Evolutionary conservation across 2,888 invertebrate genomes (phyloP).

Genomic region (Tryphoninae sp.): DNA sequence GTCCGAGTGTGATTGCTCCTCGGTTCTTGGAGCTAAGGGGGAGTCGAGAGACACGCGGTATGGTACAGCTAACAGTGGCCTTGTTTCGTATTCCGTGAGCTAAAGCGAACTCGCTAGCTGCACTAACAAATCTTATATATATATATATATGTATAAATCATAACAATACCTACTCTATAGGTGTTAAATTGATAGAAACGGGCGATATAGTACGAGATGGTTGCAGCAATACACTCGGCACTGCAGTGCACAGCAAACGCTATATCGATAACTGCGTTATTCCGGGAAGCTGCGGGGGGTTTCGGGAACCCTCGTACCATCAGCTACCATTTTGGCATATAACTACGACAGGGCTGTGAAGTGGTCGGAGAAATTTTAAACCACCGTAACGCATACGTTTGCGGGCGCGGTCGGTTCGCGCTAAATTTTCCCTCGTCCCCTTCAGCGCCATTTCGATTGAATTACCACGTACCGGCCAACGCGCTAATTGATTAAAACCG

Average conservation of each 20-base stretch:
- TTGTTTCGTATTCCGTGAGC: conserved; percentile 23
- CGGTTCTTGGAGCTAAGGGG: conserved; percentile 66
- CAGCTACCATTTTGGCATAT: conserved; percentile 28
- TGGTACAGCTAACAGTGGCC: conserved; percentile 3
- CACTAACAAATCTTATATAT: neutral
- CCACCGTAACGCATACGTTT: conserved; percentile 60
- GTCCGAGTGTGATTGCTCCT: conserved; percentile 79
- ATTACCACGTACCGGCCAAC: conserved; percentile 66
- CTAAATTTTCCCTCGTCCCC: conserved; percentile 40
- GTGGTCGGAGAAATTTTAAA: conserved; percentile 56
- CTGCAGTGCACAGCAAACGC: neutral
- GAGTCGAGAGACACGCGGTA: conserved; percentile 33
- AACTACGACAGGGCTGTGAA: conserved; percentile 15
- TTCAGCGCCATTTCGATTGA: conserved; percentile 69
- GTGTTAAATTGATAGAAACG: conserved; percentile 47
- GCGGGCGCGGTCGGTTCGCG: conserved; percentile 57
- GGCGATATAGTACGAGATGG: conserved; percentile 31
- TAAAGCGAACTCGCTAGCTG: conserved; percentile 33
- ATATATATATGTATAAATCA: neutral
- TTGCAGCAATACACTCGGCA: conserved; percentile 15
- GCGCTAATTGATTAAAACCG: conserved; percentile 77
- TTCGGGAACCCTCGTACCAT: conserved; percentile 15
- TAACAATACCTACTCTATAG: conserved; percentile 7
- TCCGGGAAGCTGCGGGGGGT: conserved; percentile 9
- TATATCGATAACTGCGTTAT: neutral